These are phyloP conservation scores for Eulacestoma nigropectus DNA, from an alignment of 2,113 vertebrate species.

Conservation along the genomic window DNA sequence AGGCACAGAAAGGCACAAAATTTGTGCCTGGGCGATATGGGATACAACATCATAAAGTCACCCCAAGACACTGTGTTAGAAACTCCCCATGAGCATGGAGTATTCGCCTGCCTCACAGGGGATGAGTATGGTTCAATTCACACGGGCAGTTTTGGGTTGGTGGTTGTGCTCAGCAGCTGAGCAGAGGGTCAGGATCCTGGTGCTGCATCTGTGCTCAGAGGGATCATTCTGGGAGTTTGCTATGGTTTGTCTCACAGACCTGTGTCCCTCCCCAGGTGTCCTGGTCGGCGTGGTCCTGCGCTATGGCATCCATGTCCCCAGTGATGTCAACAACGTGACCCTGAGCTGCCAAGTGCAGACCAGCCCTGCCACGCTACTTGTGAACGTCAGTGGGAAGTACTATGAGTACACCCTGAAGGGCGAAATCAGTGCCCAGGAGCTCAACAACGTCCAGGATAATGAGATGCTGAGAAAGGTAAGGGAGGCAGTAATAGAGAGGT, in stretches of 20 bases:
- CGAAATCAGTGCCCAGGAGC: constrained; percentile 82
- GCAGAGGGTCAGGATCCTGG: background rate
- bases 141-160: accelerated
- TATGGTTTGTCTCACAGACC: background rate
- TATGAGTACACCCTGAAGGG: constrained; percentile 96
- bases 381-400: constrained; percentile 92
- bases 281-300: constrained; percentile 91
- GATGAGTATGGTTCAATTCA: background rate
- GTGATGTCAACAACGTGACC: constrained; percentile 83
- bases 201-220: background rate
- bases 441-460: constrained; percentile 86
- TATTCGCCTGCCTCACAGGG: accelerated
- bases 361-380: constrained; percentile 88
- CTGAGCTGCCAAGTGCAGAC: constrained; percentile 87
- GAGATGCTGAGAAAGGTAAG: constrained; percentile 97
- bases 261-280: constrained; percentile 73
- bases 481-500: background rate
- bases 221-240: accelerated
- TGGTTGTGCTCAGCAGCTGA: background rate
- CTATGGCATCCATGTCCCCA: constrained; percentile 90
- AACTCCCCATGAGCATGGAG: accelerated
- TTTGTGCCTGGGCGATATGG: too few relatives aligned
- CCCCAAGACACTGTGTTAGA: too few relatives aligned
- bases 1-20: too few relatives aligned
- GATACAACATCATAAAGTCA: too few relatives aligned